Evolutionary conservation across 2,888 invertebrate genomes (phyloP).

Genomic region (Noctua pronuba): DNA sequence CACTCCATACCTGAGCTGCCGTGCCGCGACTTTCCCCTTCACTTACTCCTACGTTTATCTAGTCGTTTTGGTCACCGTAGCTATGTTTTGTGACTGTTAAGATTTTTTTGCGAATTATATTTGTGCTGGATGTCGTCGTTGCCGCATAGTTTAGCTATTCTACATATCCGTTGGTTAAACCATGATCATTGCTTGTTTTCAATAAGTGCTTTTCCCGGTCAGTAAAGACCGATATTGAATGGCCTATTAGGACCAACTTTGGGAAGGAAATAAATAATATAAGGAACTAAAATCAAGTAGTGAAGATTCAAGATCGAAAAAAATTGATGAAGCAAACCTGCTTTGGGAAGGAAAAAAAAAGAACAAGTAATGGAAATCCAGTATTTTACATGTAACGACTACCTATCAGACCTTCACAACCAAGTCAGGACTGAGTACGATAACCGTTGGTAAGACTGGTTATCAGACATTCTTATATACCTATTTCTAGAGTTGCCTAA

Average conservation of each 20-base stretch:
- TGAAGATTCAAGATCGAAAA: neutral
- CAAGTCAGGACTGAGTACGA: too few species aligned
- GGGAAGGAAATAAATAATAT: neutral
- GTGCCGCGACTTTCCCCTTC: constrained; percentile 31
- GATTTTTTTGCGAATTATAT: neutral
- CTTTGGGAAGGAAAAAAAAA: too few species aligned
- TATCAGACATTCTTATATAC: neutral
- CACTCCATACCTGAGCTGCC: constrained; percentile 23
- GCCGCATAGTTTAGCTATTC: neutral
- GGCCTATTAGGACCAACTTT: neutral
- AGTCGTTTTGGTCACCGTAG: constrained; percentile 27
- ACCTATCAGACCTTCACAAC: too few species aligned
- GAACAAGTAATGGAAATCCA: too few species aligned
- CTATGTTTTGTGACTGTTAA: neutral
- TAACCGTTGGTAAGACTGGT: too few species aligned
- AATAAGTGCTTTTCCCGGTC: neutral
- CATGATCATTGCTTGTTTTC: neutral
- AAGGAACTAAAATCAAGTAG: neutral
- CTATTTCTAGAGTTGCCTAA: neutral
- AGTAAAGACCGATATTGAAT: neutral
- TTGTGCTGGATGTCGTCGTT: neutral
- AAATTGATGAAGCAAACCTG: neutral
- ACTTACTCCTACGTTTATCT: constrained; percentile 34
- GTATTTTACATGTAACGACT: too few species aligned
- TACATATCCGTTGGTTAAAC: neutral